Conservation (phyloP, 2,797 vertebrate species). For the Gymnothorax javanicus region DNA sequence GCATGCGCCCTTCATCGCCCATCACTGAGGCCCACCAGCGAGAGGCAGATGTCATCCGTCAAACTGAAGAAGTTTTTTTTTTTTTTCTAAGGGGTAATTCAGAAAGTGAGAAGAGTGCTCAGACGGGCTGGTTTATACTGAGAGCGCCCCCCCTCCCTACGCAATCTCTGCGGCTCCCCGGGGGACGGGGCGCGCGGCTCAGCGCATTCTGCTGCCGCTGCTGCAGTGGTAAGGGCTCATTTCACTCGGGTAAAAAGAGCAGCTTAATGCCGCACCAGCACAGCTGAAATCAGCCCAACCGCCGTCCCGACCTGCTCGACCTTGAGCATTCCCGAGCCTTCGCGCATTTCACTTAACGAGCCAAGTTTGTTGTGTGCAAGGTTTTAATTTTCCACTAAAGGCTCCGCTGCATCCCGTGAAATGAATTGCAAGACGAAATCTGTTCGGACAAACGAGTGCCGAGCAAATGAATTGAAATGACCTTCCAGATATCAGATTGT, state of each 20-base stretch:
- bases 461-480: constrained; percentile 1
- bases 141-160: not conserved
- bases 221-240: not conserved
- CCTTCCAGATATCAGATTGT: not conserved
- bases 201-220: not conserved
- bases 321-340: not conserved
- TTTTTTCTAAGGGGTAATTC: not conserved
- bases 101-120: not conserved
- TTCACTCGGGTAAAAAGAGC: not conserved
- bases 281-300: not conserved
- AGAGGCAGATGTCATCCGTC: constrained; percentile 9
- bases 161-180: not conserved
- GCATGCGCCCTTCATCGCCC: not conserved
- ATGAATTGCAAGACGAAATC: not conserved
- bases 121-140: not conserved
- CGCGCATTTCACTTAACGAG: not conserved
- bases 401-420: not conserved
- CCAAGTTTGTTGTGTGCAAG: not conserved
- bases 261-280: not conserved
- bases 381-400: not conserved
- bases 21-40: not conserved
- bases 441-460: not conserved
- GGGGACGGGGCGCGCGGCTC: too few species aligned
- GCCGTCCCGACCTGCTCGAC: not conserved
- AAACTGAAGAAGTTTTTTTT: not conserved